Evolutionary conservation across 2,113 vertebrate genomes (phyloP).

Genomic region (Leucosticte australis): DNA sequence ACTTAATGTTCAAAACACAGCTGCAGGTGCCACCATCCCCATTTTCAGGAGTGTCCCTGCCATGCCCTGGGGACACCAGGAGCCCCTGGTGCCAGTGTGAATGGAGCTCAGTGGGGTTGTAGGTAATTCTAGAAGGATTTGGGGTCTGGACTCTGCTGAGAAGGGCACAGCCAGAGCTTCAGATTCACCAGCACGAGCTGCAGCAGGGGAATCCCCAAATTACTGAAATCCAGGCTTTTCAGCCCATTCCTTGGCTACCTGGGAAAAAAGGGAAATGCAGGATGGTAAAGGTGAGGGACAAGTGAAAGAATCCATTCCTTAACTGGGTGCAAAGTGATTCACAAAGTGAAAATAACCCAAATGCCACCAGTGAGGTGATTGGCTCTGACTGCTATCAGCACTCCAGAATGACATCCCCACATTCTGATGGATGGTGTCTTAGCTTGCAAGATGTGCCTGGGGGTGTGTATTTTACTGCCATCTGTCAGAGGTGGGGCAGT

Average conservation of each 20-base stretch:
- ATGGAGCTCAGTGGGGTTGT: neutral
- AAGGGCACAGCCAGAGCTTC: neutral
- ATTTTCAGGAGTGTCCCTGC: neutral
- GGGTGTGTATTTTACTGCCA: no score
- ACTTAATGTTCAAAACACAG: neutral
- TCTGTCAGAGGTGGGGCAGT: no score
- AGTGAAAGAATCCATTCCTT: neutral
- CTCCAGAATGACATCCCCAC: neutral
- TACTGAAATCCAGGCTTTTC: neutral
- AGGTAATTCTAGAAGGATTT: neutral
- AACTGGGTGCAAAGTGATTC: neutral
- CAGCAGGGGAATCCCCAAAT: neutral
- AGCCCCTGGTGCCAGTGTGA: neutral
- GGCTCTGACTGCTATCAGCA: neutral
- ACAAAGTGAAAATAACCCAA: neutral
- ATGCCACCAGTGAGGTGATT: neutral
- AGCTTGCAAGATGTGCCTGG: no score
- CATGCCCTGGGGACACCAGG: rapidly evolving
- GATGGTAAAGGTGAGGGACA: neutral
- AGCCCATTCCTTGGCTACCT: neutral
- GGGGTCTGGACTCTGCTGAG: neutral
- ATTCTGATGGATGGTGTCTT: neutral
- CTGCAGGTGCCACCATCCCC: neutral
- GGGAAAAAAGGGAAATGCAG: neutral
- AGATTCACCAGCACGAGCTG: neutral